A percentile compares a stretch with the other conserved stretches of the same genome.
Evolutionary conservation across 2,888 invertebrate species (phyloP).

Genomic region (Eledone cirrhosa): DNA sequence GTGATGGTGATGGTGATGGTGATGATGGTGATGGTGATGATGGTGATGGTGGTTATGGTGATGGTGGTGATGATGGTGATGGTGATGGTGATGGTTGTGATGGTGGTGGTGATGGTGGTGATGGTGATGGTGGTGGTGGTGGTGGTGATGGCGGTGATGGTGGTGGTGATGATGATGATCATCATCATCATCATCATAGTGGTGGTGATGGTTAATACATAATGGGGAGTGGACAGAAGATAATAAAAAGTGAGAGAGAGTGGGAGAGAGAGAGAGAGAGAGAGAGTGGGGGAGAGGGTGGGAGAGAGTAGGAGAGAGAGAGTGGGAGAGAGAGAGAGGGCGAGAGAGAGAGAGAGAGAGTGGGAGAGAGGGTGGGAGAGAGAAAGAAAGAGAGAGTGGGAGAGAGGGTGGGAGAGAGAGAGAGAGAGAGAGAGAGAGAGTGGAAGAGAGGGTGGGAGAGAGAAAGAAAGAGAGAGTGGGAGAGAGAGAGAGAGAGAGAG

Average conservation of each 20-base stretch:
- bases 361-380: not conserved
- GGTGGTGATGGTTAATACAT: too few species aligned
- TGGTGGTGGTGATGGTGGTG: not conserved
- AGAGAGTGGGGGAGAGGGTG: not conserved
- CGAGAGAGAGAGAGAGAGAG: not conserved
- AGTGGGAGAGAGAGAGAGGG: not conserved
- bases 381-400: not conserved
- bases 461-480: not conserved
- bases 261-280: not conserved
- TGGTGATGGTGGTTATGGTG: too few species aligned
- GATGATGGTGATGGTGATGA: too few species aligned
- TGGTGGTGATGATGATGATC: too few species aligned
- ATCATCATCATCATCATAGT: too few species aligned
- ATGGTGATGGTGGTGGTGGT: too few species aligned
- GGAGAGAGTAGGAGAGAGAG: not conserved
- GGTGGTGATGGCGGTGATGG: too few species aligned
- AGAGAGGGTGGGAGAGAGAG: not conserved
- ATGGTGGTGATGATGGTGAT: too few species aligned
- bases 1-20: not conserved
- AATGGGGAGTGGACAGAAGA: not conserved
- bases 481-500: not conserved
- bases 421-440: not conserved
- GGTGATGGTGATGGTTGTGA: not conserved
- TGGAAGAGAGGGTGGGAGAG: not conserved
- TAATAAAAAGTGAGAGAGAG: not conserved